Conservation (phyloP, 2,797 vertebrate species). For the Onychomys arenicola region DNA sequence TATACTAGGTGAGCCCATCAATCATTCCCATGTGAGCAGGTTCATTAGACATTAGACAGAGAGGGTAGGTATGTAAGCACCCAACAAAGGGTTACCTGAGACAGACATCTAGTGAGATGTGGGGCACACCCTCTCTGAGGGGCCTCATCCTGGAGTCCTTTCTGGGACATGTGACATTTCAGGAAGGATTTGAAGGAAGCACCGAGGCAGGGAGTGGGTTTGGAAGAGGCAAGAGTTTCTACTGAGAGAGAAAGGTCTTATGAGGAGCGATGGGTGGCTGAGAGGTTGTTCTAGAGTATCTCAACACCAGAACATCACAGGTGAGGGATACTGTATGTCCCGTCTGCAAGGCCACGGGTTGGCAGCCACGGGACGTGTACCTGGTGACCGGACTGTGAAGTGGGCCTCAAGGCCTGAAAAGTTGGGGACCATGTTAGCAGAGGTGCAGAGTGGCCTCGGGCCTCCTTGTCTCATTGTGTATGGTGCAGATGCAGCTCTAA, state of each 20-base stretch:
- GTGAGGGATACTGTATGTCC: neutral
- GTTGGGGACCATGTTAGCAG: neutral
- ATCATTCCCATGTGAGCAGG: neutral
- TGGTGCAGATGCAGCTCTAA: neutral
- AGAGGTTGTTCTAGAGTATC: neutral
- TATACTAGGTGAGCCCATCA: neutral
- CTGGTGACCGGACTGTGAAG: neutral
- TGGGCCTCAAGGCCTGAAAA: neutral
- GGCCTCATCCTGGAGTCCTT: neutral
- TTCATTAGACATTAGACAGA: too few relatives aligned
- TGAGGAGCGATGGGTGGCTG: neutral
- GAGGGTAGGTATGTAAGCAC: rapidly evolving
- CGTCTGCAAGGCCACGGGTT: neutral
- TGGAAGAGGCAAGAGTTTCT: neutral
- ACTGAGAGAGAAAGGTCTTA: neutral
- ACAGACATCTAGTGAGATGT: neutral
- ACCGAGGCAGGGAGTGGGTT: neutral
- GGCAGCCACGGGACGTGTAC: rapidly evolving
- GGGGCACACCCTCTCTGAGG: neutral
- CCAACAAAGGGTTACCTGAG: neutral
- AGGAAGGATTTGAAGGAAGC: neutral
- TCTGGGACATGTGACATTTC: neutral
- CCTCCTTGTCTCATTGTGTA: rapidly evolving
- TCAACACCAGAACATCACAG: neutral
- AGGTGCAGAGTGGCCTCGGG: rapidly evolving